Evolutionary conservation across 2,797 vertebrate genomes (phyloP).

Genomic region (Oreochromis mossambicus): DNA sequence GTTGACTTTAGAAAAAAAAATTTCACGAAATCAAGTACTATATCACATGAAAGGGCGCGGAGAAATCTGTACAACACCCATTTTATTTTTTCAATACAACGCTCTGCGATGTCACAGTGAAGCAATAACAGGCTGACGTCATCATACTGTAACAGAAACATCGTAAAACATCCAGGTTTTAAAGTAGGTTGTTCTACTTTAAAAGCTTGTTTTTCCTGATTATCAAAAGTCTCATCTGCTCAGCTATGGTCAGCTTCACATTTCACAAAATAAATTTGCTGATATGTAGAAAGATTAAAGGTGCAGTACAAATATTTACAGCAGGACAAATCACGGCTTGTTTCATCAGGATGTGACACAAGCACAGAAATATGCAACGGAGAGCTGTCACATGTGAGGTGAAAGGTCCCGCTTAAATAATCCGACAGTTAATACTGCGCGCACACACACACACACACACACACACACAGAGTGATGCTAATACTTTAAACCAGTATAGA

Average conservation of each 20-base stretch:
- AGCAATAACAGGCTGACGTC: background rate
- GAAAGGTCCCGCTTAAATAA: slow-evolving; percentile 54
- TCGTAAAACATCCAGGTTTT: background rate
- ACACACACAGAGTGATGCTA: background rate
- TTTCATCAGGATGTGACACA: accelerated
- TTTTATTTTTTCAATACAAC: accelerated
- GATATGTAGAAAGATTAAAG: background rate
- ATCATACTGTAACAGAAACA: background rate
- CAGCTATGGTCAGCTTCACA: background rate
- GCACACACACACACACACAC: background rate
- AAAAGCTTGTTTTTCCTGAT: background rate
- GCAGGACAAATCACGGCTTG: background rate
- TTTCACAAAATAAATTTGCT: background rate
- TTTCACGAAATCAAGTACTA: accelerated
- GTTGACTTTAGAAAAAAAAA: background rate
- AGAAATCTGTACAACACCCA: background rate
- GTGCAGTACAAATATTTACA: background rate
- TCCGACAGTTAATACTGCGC: slow-evolving; percentile 37
- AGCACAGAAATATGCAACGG: background rate
- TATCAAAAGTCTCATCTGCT: background rate
- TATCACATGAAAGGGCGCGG: accelerated
- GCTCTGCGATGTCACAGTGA: background rate
- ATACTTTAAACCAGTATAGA: slow-evolving; percentile 29
- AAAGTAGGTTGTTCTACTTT: background rate
- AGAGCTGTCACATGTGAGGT: slow-evolving; percentile 67